These are phyloP conservation scores for Hemibagrus wyckioides DNA, from an alignment of 2,113 vertebrate genomes.

Conservation along the genomic window DNA sequence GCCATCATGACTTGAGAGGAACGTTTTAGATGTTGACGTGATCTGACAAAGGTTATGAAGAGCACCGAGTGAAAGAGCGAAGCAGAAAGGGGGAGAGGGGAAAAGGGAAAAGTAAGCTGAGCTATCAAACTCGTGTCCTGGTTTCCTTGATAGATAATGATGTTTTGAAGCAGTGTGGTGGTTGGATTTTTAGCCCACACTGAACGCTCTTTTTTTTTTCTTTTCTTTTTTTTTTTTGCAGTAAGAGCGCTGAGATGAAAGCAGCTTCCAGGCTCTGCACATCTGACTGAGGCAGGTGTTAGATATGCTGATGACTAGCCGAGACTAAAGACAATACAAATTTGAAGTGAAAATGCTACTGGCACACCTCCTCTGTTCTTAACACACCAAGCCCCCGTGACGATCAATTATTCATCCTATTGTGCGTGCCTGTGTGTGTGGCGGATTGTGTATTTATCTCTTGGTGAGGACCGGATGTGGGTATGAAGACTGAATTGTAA, in stretches of 20 bases:
- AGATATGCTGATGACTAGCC: conserved; percentile 95
- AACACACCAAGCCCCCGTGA: conserved; percentile 81
- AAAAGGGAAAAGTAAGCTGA: conserved; percentile 44
- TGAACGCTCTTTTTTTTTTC: conserved; percentile 31
- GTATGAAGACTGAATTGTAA: neutral
- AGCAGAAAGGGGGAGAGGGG: conserved; percentile 46
- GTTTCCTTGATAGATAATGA: conserved; percentile 79
- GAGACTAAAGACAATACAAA: conserved; percentile 98
- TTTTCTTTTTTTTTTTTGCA: conserved; percentile 20
- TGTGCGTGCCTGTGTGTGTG: conserved; percentile 75
- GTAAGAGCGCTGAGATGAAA: conserved; percentile 83
- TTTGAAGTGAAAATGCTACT: conserved; percentile 97
- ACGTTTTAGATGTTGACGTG: conserved; percentile 65
- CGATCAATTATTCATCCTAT: conserved; percentile 93
- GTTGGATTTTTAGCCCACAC: conserved; percentile 48
- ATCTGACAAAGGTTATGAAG: conserved; percentile 71
- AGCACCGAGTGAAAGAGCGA: conserved; percentile 27
- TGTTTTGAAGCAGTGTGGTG: conserved; percentile 77
- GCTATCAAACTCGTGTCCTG: conserved; percentile 75
- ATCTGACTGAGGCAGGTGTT: conserved; percentile 92
- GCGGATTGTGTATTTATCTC: neutral
- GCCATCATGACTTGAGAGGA: conserved; percentile 56
- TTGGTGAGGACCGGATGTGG: neutral
- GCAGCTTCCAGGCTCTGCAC: conserved; percentile 79
- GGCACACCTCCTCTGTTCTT: conserved; percentile 82